Percentiles rank a stretch among this genome's conserved stretches.
phyloP scores from a whole-genome alignment of 1,140 invertebrate genomes.

The Lepidotrigona ventralis region DNA sequence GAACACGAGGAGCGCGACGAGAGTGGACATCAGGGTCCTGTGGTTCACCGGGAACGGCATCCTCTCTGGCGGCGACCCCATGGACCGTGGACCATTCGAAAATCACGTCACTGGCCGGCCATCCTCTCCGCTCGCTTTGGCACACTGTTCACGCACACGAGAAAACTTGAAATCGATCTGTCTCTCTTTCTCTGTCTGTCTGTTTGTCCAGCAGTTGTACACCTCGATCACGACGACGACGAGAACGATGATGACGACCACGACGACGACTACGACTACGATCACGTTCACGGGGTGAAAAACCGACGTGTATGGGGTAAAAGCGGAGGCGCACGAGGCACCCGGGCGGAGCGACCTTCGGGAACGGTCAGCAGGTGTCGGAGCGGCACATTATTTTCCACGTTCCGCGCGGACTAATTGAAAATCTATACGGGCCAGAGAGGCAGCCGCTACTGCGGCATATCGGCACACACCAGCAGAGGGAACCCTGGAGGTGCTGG shows the following conservation, averaged over 20 bases:
- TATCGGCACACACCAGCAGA: slow-evolving; percentile 44
- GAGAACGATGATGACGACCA: neutral
- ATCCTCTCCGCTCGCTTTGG: slow-evolving; percentile 4
- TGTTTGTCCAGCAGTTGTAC: neutral
- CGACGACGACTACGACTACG: neutral
- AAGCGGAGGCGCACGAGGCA: neutral
- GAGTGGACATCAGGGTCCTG: slow-evolving; percentile 40
- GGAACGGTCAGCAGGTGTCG: slow-evolving; percentile 38
- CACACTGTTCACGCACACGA: slow-evolving; percentile 32
- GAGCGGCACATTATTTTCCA: slow-evolving; percentile 55
- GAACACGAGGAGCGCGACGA: slow-evolving; percentile 44
- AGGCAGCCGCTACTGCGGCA: slow-evolving; percentile 62
- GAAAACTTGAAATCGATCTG: slow-evolving; percentile 39
- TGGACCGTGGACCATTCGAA: slow-evolving; percentile 37
- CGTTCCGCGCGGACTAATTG: slow-evolving; percentile 59
- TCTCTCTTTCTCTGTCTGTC: neutral
- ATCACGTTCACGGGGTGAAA: neutral
- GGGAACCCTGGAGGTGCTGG: slow-evolving; percentile 25
- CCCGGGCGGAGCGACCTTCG: slow-evolving; percentile 38
- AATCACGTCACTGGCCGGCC: slow-evolving; percentile 33
- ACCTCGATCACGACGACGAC: neutral
- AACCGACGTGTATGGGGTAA: neutral
- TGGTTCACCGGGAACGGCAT: slow-evolving; percentile 37
- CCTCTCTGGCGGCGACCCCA: slow-evolving; percentile 28
- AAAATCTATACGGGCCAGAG: slow-evolving; percentile 63